A percentile compares a stretch with the other conserved stretches of the same genome.
Evolutionary conservation across 2,888 invertebrate genomes (phyloP).

Genomic region (Lepas anatifera): DNA sequence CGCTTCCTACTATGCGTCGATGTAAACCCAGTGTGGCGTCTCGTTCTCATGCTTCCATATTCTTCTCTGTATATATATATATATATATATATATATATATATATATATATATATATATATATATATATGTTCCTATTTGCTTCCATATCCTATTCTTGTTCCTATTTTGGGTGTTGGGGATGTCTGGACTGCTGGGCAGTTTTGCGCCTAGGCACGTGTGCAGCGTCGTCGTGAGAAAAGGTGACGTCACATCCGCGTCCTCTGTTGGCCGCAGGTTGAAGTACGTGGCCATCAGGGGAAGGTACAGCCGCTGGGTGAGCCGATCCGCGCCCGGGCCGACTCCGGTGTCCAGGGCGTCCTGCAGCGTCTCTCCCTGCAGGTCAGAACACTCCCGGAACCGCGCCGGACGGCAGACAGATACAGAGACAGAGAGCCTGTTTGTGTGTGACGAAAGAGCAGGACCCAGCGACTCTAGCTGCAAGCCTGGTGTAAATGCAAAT

Average conservation of each 20-base stretch:
- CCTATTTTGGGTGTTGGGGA: no score
- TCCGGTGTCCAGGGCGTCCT: slow-evolving; percentile 61
- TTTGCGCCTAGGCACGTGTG: no score
- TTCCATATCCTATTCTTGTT: neutral
- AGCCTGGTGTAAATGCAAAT: neutral
- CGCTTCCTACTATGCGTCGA: no score
- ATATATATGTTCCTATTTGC: slow-evolving; percentile 6
- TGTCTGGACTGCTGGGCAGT: no score
- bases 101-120: slow-evolving; percentile 12
- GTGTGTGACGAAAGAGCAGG: no score
- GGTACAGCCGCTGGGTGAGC: slow-evolving; percentile 59
- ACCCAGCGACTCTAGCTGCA: slow-evolving; percentile 55
- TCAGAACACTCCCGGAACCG: neutral
- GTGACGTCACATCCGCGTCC: no score
- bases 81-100: slow-evolving; percentile 13
- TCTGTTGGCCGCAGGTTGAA: slow-evolving; percentile 53
- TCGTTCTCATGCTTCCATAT: neutral
- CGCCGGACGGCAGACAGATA: neutral
- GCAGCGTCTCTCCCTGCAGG: slow-evolving; percentile 50
- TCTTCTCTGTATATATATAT: neutral
- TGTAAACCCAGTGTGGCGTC: neutral
- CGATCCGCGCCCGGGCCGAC: slow-evolving; percentile 60
- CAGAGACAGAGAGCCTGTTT: no score
- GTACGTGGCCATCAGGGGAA: slow-evolving; percentile 64
- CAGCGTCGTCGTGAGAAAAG: no score